Percentiles rank a stretch among this genome's conserved stretches.
phyloP scores from a whole-genome alignment of 2,113 vertebrate genomes.

The Sciurus niger region DNA sequence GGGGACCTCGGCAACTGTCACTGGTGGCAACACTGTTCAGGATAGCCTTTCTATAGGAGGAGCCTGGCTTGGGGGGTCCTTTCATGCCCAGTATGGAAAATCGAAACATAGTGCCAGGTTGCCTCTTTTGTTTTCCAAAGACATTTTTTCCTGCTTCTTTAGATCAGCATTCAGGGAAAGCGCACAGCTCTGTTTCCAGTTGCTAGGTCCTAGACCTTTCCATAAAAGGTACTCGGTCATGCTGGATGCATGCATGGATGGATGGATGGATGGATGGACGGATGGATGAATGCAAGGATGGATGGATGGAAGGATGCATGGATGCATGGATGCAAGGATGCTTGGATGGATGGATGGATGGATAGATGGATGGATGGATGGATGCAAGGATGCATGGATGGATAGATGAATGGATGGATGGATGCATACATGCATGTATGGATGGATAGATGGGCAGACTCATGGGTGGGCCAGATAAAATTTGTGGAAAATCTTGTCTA shows the following conservation, averaged over 20 bases:
- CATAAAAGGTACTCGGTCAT: not conserved
- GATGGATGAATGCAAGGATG: not conserved
- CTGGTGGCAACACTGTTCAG: not conserved
- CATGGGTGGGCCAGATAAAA: not conserved
- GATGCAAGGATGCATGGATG: not conserved
- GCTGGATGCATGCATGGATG: not conserved
- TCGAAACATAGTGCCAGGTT: not conserved
- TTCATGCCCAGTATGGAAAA: not conserved
- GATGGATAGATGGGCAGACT: not conserved
- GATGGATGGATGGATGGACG: too few relatives aligned
- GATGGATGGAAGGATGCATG: not conserved
- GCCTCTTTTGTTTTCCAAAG: not conserved
- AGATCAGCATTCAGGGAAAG: not conserved
- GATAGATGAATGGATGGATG: too few relatives aligned
- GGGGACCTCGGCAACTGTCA: too few relatives aligned
- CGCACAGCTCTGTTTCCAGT: not conserved
- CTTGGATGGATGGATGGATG: not conserved
- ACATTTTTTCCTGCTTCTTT: not conserved
- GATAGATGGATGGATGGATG: too few relatives aligned
- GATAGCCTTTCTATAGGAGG: not conserved
- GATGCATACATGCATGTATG: too few relatives aligned
- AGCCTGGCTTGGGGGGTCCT: not conserved
- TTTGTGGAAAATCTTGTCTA: not conserved
- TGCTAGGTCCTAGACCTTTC: not conserved
- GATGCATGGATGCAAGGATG: too few relatives aligned